Conservation (phyloP, 2,888 invertebrate genomes). For the Cheilosia vernalis region DNA sequence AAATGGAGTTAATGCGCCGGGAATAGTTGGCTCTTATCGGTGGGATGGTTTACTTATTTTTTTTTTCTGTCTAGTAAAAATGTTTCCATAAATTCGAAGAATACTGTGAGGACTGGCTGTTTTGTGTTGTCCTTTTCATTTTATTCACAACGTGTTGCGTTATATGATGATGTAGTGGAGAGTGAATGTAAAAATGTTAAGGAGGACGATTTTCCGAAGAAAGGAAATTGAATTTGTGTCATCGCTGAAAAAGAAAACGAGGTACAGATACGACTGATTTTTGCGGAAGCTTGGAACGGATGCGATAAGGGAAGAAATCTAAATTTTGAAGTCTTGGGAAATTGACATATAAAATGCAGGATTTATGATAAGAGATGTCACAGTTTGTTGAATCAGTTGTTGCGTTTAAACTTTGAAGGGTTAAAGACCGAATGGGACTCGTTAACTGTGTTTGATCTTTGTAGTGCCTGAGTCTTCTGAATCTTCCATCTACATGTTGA, state of each 20-base stretch:
- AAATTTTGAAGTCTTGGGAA: slow-evolving; percentile 47
- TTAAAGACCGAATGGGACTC: not conserved
- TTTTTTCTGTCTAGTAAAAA: slow-evolving; percentile 2
- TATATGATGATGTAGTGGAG: slow-evolving; percentile 57
- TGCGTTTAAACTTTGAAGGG: not conserved
- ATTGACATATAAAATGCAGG: slow-evolving; percentile 56
- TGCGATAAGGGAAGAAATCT: slow-evolving; percentile 5
- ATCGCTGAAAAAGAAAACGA: not conserved
- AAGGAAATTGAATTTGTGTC: slow-evolving; percentile 70
- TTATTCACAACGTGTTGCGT: slow-evolving; percentile 63
- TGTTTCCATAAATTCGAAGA: slow-evolving; percentile 43
- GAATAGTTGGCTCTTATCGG: slow-evolving; percentile 57
- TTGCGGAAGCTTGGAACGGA: slow-evolving; percentile 46
- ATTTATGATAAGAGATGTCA: slow-evolving; percentile 32
- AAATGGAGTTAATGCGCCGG: slow-evolving; percentile 64
- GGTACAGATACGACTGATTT: slow-evolving; percentile 43
- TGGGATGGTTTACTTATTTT: not conserved
- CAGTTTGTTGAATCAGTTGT: slow-evolving; percentile 23
- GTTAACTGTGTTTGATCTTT: not conserved
- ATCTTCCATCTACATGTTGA: no score
- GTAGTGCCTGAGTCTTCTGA: no score
- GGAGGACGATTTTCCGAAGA: slow-evolving; percentile 59
- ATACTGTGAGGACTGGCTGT: slow-evolving; percentile 23
- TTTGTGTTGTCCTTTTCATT: slow-evolving; percentile 27
- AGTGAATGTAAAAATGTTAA: slow-evolving; percentile 40